Evolutionary conservation across 2,888 invertebrate genomes (phyloP), one percentile per base, ranked within the genome.

Genomic region (Blastobasis adustella): DNA sequence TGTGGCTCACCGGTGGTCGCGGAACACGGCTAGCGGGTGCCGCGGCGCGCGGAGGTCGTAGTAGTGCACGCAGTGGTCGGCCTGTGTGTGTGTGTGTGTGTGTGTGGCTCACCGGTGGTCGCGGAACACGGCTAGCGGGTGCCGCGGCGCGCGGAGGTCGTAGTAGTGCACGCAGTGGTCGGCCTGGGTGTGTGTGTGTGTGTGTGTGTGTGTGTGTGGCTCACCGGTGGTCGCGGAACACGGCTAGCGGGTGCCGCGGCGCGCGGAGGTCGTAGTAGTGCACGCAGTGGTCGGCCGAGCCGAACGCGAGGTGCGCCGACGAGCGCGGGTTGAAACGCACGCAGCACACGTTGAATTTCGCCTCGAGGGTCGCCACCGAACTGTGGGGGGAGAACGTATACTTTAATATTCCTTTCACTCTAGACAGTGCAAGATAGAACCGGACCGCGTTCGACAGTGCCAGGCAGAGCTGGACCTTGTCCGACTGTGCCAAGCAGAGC

Each of bases 221-320:
- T 8, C 41, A 41, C 41, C 45, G 36, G 23, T 10, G 45, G 45
- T 36, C 10, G 45, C 36, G 36, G 10, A 98, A 95, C 8, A 97
- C 91, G 53, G 93, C 92, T 10, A 97, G 89, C 0, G 97, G 93
- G 58, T 94, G 92, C 53, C 94, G 92, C 70, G 95, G 93, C 61
- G 96, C 93, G 42, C 98, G 90, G 60, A 98, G 89, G 86, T 98
- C 98, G 80, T 97, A 98, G 76, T 98, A 97, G 80, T 98, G 97
- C 50, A 98, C 97, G 87, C 96, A 96, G 80, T 98, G 98, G 86
- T 98, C 98, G 37, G 98, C 98, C n/a, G 96, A 96, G 9, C 98
- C 98, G 84, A 97, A 98, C 1, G 97, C 97, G 54, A 98, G 89
- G 75, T 97, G 95, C 74, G 94, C 95, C 0, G 96, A 93, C 58